phyloP scores from a whole-genome alignment of 1,140 invertebrate genomes.

The Asobara japonica region DNA sequence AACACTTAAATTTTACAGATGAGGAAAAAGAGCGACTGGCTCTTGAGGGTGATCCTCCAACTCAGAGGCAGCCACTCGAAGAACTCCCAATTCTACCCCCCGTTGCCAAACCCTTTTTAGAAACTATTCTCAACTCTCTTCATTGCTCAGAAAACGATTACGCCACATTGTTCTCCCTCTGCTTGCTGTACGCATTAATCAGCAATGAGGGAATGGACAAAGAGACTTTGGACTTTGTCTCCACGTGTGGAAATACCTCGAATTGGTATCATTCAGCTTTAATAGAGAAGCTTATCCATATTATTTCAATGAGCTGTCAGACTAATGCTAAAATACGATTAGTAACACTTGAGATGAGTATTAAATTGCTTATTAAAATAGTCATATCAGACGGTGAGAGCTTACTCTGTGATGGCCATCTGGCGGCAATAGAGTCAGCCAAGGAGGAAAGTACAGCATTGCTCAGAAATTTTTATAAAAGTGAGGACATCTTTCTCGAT shows the following conservation, averaged over 20 bases:
- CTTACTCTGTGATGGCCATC: constrained; percentile 63
- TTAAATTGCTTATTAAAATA: constrained; percentile 78
- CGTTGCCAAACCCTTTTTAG: constrained; percentile 83
- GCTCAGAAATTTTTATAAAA: constrained; percentile 94
- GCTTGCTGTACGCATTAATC: constrained; percentile 91
- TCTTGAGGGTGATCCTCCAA: constrained; percentile 57
- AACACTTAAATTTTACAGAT: constrained; percentile 84
- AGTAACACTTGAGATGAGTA: constrained; percentile 89
- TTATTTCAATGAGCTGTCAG: constrained; percentile 85
- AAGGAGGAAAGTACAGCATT: constrained; percentile 87
- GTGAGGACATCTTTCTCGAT: constrained; percentile 98
- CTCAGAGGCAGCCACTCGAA: constrained; percentile 32
- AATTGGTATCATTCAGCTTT: constrained; percentile 78
- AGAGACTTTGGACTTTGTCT: constrained; percentile 76
- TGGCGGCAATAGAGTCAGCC: constrained; percentile 78
- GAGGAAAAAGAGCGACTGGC: constrained; percentile 85
- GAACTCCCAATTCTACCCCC: constrained; percentile 63
- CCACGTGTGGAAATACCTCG: constrained; percentile 61
- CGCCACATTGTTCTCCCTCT: constrained; percentile 89
- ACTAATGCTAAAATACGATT: constrained; percentile 84
- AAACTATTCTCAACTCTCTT: constrained; percentile 85
- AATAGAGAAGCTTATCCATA: constrained; percentile 82
- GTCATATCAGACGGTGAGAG: constrained; percentile 66
- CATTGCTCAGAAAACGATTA: constrained; percentile 95
- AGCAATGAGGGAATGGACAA: constrained; percentile 88